phyloP scores from a whole-genome alignment of 2,113 vertebrate species.

The Gopherus flavomarginatus region DNA sequence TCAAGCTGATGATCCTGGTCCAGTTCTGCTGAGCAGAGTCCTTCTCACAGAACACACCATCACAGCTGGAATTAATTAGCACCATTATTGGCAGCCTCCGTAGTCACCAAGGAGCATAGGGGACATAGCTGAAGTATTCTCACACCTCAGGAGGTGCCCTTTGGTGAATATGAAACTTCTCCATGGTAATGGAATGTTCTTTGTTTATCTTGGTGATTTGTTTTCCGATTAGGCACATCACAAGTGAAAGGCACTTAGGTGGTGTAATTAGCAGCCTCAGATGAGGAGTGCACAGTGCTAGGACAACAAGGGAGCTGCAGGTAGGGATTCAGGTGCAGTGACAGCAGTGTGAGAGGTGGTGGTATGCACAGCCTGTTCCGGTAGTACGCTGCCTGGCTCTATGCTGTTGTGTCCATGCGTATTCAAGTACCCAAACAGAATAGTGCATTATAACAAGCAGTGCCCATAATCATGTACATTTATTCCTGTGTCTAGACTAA shows the following conservation, averaged over 20 bases:
- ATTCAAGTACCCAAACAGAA: not conserved
- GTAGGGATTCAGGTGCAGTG: not conserved
- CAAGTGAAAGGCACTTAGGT: not conserved
- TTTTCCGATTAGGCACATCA: not conserved
- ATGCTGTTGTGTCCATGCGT: not conserved
- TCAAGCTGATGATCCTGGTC: slow-evolving; percentile 20
- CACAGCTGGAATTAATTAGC: slow-evolving; percentile 23
- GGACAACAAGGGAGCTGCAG: not conserved
- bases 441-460: not conserved
- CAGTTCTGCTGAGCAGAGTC: not conserved
- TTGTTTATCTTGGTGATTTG: slow-evolving; percentile 3
- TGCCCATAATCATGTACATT: not conserved
- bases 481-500: not conserved
- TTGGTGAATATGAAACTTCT: not conserved
- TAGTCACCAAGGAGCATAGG: not conserved
- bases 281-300: not conserved
- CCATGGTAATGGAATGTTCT: not conserved
- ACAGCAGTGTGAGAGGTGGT: not conserved
- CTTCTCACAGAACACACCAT: not conserved
- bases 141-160: not conserved
- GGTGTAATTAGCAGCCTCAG: slow-evolving; percentile 13
- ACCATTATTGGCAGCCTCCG: not conserved
- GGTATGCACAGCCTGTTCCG: accelerated
- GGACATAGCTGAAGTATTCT: not conserved
- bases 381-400: not conserved